Evolutionary conservation across 1,140 invertebrate genomes (phyloP), one percentile per base, ranked within the genome.

Genomic region (Cydia splendana): DNA sequence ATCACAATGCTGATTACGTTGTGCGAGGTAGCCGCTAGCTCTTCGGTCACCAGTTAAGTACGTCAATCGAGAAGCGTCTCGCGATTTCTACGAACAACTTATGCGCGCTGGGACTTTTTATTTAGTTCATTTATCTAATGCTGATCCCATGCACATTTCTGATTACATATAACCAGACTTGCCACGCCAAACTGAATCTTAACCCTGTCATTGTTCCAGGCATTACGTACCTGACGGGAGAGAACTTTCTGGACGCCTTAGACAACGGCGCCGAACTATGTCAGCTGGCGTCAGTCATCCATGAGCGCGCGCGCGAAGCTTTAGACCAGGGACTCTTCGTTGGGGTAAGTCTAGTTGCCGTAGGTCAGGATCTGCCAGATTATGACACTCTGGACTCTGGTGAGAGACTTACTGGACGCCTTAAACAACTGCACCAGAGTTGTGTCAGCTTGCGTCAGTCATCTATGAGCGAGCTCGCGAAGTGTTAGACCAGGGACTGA

Each of bases 211-310:
- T 62, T 62, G 18, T 62, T 62, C 4, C 93, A 97, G 96, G 95
- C 84, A 94, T 96, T n/a, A 95, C 96, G 77, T 95, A 96, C 83
- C 90, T 97, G 77, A 96, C 94, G 12, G 95, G 96, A 7, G 95
- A 96, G 28, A 97, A 97, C 89, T 96, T 98, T 84, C 95, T 97
- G 82, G 95, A 96, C 71, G 94, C 95, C 51, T 87, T 98, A 82
- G 97, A 97, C 90, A 97, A 97, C 91, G 97, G 97, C 53, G 96
- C 96, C 0, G 94, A 97, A 75, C 92, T 98, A 13, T 97, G 96
- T 87, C 96, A 96, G 84, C 93, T 97, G 81, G 97, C 96, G 0
- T 95, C 95, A 84, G 93, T 96, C 67, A 97, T 97, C 77, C 95
- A 97, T 84, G 95, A 96, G 82, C 95, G 95, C 80, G 96, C 96